These are phyloP conservation scores for Biston betularia DNA, from an alignment of 2,888 invertebrate species.

Conservation along the genomic window DNA sequence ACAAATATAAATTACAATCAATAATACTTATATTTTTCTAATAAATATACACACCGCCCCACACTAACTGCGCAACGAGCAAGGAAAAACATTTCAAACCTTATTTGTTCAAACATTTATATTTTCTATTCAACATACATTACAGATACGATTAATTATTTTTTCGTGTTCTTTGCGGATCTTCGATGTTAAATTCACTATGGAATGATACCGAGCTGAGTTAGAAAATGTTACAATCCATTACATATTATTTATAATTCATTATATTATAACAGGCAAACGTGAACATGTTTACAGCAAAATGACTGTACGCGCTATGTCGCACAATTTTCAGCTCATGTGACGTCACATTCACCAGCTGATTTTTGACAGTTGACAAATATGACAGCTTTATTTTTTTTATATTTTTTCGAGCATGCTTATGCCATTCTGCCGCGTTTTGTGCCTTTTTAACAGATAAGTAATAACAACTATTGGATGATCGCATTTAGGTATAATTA, in stretches of 20 bases:
- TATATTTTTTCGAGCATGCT: constrained; percentile 31
- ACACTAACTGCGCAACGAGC: constrained; percentile 59
- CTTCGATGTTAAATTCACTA: constrained; percentile 60
- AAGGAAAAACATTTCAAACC: constrained; percentile 68
- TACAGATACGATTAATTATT: constrained; percentile 69
- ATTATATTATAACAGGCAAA: constrained; percentile 56
- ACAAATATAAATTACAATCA: constrained; percentile 62
- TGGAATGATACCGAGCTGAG: constrained; percentile 85
- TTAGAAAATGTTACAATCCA: constrained; percentile 39
- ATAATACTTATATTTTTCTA: constrained; percentile 80
- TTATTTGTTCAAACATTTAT: constrained; percentile 72
- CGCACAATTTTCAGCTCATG: constrained; percentile 27
- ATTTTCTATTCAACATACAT: constrained; percentile 81
- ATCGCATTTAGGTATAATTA: constrained; percentile 54
- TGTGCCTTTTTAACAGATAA: constrained; percentile 51
- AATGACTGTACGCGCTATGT: constrained; percentile 51
- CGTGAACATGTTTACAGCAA: constrained; percentile 64
- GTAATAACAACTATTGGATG: constrained; percentile 66
- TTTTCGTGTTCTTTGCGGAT: constrained; percentile 68
- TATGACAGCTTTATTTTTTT: constrained; percentile 40
- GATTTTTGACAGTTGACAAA: constrained; percentile 37
- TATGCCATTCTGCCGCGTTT: constrained; percentile 50
- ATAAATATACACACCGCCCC: constrained; percentile 74
- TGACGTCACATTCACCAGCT: constrained; percentile 26
- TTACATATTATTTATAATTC: constrained; percentile 45